A percentile compares a stretch with the other conserved stretches of the same genome.
Evolutionary conservation across 2,797 vertebrate genomes (phyloP).

Genomic region (Bradypodion pumilum): DNA sequence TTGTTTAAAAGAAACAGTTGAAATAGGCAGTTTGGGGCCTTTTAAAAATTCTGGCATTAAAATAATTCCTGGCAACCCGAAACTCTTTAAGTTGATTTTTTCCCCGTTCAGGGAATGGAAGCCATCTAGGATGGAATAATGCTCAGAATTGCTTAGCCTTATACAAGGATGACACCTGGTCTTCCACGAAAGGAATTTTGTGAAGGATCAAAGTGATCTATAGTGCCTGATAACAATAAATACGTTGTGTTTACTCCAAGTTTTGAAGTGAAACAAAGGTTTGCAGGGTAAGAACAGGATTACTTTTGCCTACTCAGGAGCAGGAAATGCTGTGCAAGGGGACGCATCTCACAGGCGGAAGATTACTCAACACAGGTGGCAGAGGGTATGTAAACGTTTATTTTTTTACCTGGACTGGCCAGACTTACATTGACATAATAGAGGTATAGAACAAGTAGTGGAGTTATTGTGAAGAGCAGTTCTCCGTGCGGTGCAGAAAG

Average conservation of each 20-base stretch:
- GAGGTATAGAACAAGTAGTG: neutral
- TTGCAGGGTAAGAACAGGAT: neutral
- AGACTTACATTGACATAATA: neutral
- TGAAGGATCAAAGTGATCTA: neutral
- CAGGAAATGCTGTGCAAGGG: neutral
- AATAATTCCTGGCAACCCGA: slow-evolving; percentile 78
- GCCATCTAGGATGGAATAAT: slow-evolving; percentile 46
- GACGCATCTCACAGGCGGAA: too few relatives aligned
- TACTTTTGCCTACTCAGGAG: neutral
- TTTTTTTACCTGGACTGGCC: neutral
- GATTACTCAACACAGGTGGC: neutral
- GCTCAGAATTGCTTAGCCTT: slow-evolving; percentile 49
- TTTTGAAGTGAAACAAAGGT: neutral
- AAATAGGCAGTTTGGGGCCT: slow-evolving; percentile 76
- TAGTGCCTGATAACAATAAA: neutral
- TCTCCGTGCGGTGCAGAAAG: neutral
- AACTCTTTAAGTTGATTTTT: slow-evolving; percentile 66
- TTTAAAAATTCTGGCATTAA: slow-evolving; percentile 81
- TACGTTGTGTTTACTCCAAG: too few relatives aligned
- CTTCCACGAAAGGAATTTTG: neutral
- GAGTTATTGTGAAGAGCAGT: neutral
- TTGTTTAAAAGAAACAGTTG: slow-evolving; percentile 71
- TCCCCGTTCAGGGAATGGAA: slow-evolving; percentile 67
- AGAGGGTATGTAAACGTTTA: neutral
- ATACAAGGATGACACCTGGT: neutral